Evolutionary conservation across 1,140 invertebrate species (phyloP), one percentile per base, ranked within the genome.

Genomic region (Bombus difficillimus): DNA sequence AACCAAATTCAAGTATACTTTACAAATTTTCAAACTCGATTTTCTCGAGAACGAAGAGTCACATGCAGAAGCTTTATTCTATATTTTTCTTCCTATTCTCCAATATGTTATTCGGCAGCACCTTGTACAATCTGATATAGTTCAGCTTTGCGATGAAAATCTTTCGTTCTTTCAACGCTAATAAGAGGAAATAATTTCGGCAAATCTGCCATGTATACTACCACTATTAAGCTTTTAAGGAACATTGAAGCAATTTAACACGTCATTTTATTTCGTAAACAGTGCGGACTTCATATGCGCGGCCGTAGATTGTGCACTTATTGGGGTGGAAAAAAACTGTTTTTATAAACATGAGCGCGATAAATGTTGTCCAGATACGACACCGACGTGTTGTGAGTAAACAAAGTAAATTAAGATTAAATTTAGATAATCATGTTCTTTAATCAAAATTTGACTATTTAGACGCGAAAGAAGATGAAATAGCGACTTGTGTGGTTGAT

Each of bases 231-330:
- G 13, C 22, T 25, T 25, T 2, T 37, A 8, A 3, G 8, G 9
- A 68, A 9, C 3, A 2, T 69, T 12, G 4, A 39, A 13, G 6
- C 15, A 32, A 32, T 18, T 18, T 32, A 15, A 32, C 28, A 28
- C 22, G 9, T 1, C 9, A 2, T 41, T 28, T 72, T 39, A 15
- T 39, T 37, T 15, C 12, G 22, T 12, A 1, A 68, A 72, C 37
- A 94, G 93, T 13, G 87, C 90, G 1, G 0, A 0, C 0, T 94
- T 94, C n/a, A 41, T 12, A 2, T 94, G 93, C 3, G 89, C 92
- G 5, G 10, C 10, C 1, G 32, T 91, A 1, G 92, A 93, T 41
- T 93, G 93, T 71, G 13, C 13, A n/a, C 79, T 83, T 32, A 0
- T 18, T 3, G 2, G 9, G 10, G n/a, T 15, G 0, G 0, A 25